Conservation (phyloP, 1,140 invertebrate species). For the Mycetomoellerius zeteki region DNA sequence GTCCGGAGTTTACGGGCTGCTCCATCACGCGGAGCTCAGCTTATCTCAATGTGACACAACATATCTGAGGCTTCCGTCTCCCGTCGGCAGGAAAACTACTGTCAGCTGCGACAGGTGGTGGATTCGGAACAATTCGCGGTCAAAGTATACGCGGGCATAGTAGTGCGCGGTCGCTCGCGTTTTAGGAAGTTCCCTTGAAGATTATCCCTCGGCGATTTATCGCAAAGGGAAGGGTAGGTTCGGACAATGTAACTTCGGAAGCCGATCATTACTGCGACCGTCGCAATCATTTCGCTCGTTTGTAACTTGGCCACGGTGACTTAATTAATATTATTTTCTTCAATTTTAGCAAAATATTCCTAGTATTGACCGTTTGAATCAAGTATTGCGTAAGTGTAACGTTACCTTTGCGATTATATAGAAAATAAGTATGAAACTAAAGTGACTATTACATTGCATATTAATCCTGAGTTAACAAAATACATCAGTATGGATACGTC, state of each 20-base stretch:
- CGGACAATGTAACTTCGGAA: slow-evolving; percentile 4
- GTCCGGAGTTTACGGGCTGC: slow-evolving; percentile 83
- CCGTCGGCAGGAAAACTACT: slow-evolving; percentile 77
- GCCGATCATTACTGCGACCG: slow-evolving; percentile 44
- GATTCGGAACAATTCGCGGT: slow-evolving; percentile 77
- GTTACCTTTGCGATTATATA: not conserved
- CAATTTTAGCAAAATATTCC: not conserved
- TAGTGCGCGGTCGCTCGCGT: slow-evolving; percentile 20
- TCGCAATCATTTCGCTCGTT: slow-evolving; percentile 29
- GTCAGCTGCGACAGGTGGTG: slow-evolving; percentile 76
- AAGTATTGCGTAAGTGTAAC: not conserved
- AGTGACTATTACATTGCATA: not conserved
- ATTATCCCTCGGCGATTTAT: slow-evolving; percentile 80
- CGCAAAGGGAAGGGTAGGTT: slow-evolving; percentile 69
- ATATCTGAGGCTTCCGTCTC: slow-evolving; percentile 84
- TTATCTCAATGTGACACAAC: slow-evolving; percentile 85
- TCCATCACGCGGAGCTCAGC: slow-evolving; percentile 85
- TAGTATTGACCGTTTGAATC: too few species aligned
- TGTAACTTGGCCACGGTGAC: not conserved
- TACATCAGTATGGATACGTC: not conserved
- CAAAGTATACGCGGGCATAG: slow-evolving; percentile 73
- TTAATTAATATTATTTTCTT: not conserved
- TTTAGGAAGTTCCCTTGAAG: slow-evolving; percentile 78
- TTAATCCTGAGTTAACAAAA: not conserved
- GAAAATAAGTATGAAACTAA: not conserved